These are phyloP conservation scores for Tipula vernalis DNA, from an alignment of 2,888 invertebrate species.

Conservation along the genomic window DNA sequence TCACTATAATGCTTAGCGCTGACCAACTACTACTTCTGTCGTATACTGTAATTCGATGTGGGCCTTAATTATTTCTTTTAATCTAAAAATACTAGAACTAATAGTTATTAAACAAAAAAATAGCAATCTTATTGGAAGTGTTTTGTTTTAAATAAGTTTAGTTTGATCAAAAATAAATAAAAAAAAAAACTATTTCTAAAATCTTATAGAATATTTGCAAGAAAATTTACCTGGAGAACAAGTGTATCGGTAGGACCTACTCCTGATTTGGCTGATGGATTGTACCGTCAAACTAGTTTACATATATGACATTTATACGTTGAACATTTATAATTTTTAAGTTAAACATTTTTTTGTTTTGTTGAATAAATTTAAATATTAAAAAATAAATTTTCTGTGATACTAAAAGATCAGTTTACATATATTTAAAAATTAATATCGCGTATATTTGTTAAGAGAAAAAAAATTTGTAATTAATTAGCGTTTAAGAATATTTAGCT, in stretches of 20 bases:
- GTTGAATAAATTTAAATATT: background rate
- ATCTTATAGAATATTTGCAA: slow-evolving; percentile 11
- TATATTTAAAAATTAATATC: background rate
- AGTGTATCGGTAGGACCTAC: slow-evolving; percentile 22
- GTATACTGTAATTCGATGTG: background rate
- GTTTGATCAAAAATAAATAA: background rate
- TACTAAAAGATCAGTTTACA: background rate
- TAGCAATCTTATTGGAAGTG: background rate
- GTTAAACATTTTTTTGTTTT: background rate
- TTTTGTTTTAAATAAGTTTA: background rate
- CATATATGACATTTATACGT: slow-evolving; percentile 18
- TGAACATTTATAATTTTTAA: background rate
- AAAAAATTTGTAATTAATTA: background rate
- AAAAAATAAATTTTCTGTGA: background rate
- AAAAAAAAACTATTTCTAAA: background rate
- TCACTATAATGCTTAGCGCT: background rate
- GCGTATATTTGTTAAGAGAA: background rate
- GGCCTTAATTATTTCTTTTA: background rate
- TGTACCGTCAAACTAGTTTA: slow-evolving; percentile 14
- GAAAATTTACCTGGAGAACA: slow-evolving; percentile 22
- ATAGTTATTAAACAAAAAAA: background rate
- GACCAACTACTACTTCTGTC: background rate
- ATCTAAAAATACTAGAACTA: background rate
- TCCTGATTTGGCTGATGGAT: slow-evolving; percentile 11
- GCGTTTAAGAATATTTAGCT: background rate